These are phyloP conservation scores for Mythimna ferrago DNA, from an alignment of 2,888 invertebrate species.

Conservation along the genomic window DNA sequence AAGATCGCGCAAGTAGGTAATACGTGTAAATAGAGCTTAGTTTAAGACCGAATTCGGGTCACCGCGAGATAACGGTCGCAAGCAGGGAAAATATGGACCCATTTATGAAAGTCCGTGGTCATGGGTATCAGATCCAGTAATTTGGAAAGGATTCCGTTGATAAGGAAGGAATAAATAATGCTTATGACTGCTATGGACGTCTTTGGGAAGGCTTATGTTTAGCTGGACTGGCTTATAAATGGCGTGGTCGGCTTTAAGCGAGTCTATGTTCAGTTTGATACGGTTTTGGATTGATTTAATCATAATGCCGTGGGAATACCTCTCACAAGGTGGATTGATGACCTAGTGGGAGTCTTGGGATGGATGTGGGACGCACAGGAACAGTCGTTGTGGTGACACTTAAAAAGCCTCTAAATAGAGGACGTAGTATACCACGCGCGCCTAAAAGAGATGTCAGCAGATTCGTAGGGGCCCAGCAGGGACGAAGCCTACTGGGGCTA, in stretches of 20 bases:
- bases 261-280: not conserved
- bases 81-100: slow-evolving; percentile 45
- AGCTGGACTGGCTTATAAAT: slow-evolving; percentile 2
- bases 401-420: no score
- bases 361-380: no score
- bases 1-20: slow-evolving; percentile 41
- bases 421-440: no score
- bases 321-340: no score
- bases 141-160: slow-evolving; percentile 31
- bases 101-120: slow-evolving; percentile 42
- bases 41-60: slow-evolving; percentile 49
- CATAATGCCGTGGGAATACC: not conserved
- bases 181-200: slow-evolving; percentile 1
- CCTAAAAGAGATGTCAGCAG: no score
- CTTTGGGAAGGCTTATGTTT: not conserved
- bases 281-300: not conserved
- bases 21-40: slow-evolving; percentile 57
- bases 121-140: slow-evolving; percentile 42
- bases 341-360: no score
- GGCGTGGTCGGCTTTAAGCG: not conserved
- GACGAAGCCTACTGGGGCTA: no score
- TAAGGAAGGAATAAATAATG: slow-evolving; percentile 36
- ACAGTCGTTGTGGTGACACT: no score
- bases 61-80: slow-evolving; percentile 46
- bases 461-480: no score